Evolutionary conservation across 2,888 invertebrate species (phyloP).

Genomic region (Tipula unca): DNA sequence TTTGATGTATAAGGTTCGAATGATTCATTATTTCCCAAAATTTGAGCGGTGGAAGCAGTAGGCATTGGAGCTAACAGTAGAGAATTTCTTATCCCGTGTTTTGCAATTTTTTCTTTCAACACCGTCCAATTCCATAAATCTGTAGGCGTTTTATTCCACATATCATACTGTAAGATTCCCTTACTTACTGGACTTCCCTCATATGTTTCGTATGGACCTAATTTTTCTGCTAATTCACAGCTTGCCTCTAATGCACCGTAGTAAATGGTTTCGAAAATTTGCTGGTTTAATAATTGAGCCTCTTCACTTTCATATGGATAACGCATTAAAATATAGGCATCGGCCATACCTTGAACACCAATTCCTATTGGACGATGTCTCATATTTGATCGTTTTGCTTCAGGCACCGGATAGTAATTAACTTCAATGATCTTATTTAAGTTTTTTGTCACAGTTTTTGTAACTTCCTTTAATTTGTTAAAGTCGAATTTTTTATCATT

Average conservation of each 20-base stretch:
- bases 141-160: conserved; percentile 90
- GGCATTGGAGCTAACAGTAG: conserved; percentile 95
- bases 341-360: conserved; percentile 95
- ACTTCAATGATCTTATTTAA: conserved; percentile 95
- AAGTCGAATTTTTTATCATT: conserved; percentile 78
- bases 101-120: conserved; percentile 74
- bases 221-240: conserved; percentile 79
- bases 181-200: conserved; percentile 86
- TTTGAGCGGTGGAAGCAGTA: conserved; percentile 97
- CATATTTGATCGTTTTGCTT: conserved; percentile 80
- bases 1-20: conserved; percentile 98
- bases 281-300: conserved; percentile 78
- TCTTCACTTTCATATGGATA: conserved; percentile 85
- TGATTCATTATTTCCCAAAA: conserved; percentile 97
- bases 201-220: conserved; percentile 87
- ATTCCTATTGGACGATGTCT: conserved; percentile 82
- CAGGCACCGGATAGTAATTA: conserved; percentile 89
- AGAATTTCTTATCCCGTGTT: conserved; percentile 88
- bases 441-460: conserved; percentile 82
- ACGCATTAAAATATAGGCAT: conserved; percentile 90
- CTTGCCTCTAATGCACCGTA: conserved; percentile 95
- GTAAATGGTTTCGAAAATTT: conserved; percentile 97
- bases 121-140: conserved; percentile 82
- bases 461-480: conserved; percentile 71
- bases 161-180: conserved; percentile 93